A percentile compares a stretch with the other conserved stretches of the same genome.
These are phyloP conservation scores for Drosophila rubida DNA, from an alignment of 2,888 invertebrate species.

Conservation along the genomic window DNA sequence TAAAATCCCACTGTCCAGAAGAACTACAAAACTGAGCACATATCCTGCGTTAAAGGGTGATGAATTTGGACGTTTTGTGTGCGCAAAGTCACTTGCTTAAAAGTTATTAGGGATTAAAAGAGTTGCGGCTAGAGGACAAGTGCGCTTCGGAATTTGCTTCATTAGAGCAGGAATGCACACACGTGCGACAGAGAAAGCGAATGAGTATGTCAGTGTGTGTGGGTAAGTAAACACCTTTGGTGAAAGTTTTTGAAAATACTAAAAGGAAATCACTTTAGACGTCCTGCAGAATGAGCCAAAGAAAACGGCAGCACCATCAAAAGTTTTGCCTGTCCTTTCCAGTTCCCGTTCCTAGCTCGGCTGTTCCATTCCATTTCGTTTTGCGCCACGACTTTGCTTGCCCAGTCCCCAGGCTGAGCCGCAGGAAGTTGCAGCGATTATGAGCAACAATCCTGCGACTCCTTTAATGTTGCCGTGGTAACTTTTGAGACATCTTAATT, in stretches of 20 bases:
- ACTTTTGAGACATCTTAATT: conserved; percentile 84
- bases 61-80: conserved; percentile 80
- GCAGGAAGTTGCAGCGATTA: conserved; percentile 74
- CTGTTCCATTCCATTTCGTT: neutral
- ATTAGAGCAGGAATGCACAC: conserved; percentile 55
- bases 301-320: conserved; percentile 55
- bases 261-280: conserved; percentile 83
- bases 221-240: conserved; percentile 74
- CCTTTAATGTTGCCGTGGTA: conserved; percentile 63
- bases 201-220: conserved; percentile 2
- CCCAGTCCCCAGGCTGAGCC: neutral
- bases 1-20: conserved; percentile 43
- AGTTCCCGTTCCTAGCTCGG: neutral
- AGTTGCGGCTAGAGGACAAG: conserved; percentile 67
- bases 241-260: conserved; percentile 82
- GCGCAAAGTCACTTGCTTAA: conserved; percentile 80
- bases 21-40: conserved; percentile 13
- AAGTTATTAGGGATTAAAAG: conserved; percentile 82
- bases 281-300: conserved; percentile 58
- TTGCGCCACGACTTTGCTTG: neutral
- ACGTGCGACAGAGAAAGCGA: conserved; percentile 15
- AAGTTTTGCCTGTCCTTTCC: conserved; percentile 55
- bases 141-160: conserved; percentile 67
- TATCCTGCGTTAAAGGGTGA: conserved; percentile 54
- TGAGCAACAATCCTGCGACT: conserved; percentile 49